These are phyloP conservation scores for Lophochroa leadbeateri DNA, from an alignment of 2,113 vertebrate genomes.

Conservation along the genomic window DNA sequence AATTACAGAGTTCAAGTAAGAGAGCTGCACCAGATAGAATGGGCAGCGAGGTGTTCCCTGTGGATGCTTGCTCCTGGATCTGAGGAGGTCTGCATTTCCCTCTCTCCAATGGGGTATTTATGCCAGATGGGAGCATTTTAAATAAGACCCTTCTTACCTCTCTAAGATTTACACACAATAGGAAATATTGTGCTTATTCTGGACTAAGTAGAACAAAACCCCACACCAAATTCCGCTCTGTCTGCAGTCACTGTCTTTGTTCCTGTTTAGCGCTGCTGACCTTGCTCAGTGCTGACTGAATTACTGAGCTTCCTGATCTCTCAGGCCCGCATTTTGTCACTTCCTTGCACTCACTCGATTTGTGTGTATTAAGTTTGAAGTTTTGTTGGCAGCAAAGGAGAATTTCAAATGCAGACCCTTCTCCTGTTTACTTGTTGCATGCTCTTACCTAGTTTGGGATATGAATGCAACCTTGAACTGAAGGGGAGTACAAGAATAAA, in stretches of 20 bases:
- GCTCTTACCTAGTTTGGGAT: neutral
- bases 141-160: neutral
- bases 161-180: neutral
- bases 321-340: neutral
- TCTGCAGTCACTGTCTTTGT: neutral
- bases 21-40: neutral
- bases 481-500: neutral
- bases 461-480: neutral
- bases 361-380: neutral
- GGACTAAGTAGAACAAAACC: neutral
- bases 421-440: neutral
- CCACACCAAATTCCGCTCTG: neutral
- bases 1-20: no score
- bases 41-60: neutral
- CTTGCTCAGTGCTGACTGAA: neutral
- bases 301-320: conserved; percentile 36
- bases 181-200: neutral
- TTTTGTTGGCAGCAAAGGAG: neutral
- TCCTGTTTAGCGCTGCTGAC: neutral
- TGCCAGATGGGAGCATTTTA: neutral
- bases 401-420: neutral
- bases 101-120: neutral
- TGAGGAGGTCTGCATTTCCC: neutral
- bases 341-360: neutral
- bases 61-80: neutral